phyloP scores from a whole-genome alignment of 1,140 invertebrate species.

The Pteromalus puparum region DNA sequence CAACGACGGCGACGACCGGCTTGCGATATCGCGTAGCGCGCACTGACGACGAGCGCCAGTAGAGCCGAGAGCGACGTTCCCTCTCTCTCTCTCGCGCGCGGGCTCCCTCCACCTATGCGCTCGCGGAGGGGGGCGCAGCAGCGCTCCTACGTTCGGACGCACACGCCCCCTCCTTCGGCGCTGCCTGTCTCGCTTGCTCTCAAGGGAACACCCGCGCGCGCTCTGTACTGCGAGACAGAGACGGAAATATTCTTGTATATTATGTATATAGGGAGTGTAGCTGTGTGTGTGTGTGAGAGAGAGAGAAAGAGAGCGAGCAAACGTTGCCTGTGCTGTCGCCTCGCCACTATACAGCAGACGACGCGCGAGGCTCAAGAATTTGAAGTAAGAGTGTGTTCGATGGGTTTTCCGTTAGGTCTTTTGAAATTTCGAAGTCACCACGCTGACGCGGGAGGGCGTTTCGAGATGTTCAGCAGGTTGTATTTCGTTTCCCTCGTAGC shows the following conservation, averaged over 20 bases:
- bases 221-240: too few species aligned
- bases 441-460: neutral
- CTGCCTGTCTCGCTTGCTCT: constrained; percentile 10
- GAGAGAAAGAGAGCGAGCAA: neutral
- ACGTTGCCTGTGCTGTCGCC: neutral
- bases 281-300: too few species aligned
- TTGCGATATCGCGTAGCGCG: constrained; percentile 73
- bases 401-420: neutral
- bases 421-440: neutral
- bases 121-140: constrained; percentile 5
- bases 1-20: constrained; percentile 58
- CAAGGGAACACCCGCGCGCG: too few species aligned
- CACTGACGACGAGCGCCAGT: constrained; percentile 65
- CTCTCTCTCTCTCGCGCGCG: constrained; percentile 29
- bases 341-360: neutral
- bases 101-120: constrained; percentile 15
- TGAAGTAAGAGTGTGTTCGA: neutral
- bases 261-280: too few species aligned
- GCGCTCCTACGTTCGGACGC: neutral
- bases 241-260: too few species aligned
- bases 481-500: too few species aligned
- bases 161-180: constrained; percentile 22
- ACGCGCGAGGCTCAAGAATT: neutral
- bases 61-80: constrained; percentile 16
- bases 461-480: too few species aligned